Percentiles rank a stretch among this genome's conserved stretches.
phyloP scores from a whole-genome alignment of 2,113 vertebrate genomes.

The Cynopterus brachyotis region DNA sequence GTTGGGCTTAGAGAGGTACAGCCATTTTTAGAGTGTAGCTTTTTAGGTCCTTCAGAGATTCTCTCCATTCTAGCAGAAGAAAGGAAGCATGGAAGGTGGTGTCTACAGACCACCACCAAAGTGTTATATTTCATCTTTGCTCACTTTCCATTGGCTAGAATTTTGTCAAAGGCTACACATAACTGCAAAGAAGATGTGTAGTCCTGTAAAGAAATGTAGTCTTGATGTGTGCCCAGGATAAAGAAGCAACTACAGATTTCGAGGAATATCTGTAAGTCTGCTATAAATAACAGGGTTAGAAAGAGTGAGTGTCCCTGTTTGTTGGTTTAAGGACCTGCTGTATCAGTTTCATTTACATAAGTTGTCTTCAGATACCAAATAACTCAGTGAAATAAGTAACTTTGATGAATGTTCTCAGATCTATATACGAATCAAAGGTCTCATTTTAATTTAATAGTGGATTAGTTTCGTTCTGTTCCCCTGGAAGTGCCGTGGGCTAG shows the following conservation, averaged over 20 bases:
- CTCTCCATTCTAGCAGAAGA: not conserved
- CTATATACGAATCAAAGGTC: not conserved
- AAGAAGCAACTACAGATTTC: not conserved
- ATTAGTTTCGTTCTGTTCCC: not conserved
- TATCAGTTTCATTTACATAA: not conserved
- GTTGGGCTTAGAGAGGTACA: not conserved
- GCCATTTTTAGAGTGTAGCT: not conserved
- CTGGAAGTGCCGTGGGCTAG: not conserved
- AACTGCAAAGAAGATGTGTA: not conserved
- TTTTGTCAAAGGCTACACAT: not conserved
- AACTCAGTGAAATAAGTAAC: not conserved
- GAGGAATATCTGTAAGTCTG: not conserved
- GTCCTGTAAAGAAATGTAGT: not conserved
- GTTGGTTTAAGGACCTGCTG: not conserved
- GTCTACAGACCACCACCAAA: not conserved
- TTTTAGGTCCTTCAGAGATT: not conserved
- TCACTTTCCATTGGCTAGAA: not conserved
- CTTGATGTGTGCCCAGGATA: not conserved
- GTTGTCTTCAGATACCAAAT: conserved; percentile 8
- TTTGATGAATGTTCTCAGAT: not conserved
- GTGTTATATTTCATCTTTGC: not conserved
- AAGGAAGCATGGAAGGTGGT: not conserved
- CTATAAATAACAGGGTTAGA: not conserved
- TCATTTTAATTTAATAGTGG: conserved; percentile 34
- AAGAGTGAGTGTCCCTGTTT: not conserved